phyloP scores from a whole-genome alignment of 2,113 vertebrate species.

The Dolichotis patagonum region DNA sequence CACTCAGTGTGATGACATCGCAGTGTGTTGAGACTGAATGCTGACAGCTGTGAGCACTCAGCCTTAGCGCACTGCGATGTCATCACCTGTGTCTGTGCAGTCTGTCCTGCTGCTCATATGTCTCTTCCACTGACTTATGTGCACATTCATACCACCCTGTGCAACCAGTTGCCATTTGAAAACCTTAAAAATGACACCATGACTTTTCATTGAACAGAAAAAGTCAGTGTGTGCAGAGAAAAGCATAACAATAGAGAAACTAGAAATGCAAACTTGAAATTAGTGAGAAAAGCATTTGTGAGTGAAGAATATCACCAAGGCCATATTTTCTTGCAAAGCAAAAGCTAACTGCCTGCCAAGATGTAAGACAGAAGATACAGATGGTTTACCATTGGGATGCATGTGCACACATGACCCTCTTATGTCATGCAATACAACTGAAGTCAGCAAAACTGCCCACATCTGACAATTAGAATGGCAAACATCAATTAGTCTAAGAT shows the following conservation, averaged over 20 bases:
- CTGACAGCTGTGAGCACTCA: background rate
- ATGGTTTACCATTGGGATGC: background rate
- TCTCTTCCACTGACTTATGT: background rate
- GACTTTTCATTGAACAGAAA: background rate
- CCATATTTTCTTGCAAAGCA: background rate
- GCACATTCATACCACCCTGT: no score
- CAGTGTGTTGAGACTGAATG: no score
- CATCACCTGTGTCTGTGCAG: background rate
- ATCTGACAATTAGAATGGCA: background rate
- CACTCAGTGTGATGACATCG: background rate
- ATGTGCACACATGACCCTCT: background rate
- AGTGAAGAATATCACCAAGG: background rate
- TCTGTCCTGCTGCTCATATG: background rate
- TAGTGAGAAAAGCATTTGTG: background rate
- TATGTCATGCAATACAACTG: background rate
- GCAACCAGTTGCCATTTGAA: background rate
- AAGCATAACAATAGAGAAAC: background rate
- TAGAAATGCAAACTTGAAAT: background rate
- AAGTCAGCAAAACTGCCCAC: conserved; percentile 7
- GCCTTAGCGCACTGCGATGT: background rate
- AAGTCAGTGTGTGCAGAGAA: background rate
- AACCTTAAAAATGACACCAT: background rate
- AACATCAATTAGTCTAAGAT: conserved; percentile 33
- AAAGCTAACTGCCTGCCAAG: background rate
- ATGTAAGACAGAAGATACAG: background rate